Percentiles rank a stretch among this genome's conserved stretches.
Evolutionary conservation across 2,797 vertebrate species (phyloP).

Genomic region (Sebastes dallii): DNA sequence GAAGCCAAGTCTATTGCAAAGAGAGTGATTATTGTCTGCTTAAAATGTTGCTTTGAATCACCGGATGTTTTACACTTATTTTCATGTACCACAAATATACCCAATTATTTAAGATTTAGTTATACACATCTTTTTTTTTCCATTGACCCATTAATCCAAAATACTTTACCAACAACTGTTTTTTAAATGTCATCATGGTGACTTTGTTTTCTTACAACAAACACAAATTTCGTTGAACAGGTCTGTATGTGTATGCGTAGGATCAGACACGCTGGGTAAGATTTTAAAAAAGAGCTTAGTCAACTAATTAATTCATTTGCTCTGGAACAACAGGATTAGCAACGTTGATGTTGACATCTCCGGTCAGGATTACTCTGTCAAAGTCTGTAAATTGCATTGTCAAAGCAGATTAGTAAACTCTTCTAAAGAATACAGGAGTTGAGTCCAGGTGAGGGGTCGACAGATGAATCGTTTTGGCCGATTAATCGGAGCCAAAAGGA

Average conservation of each 20-base stretch:
- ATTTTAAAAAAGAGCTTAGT: conserved; percentile 15
- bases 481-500: too few relatives aligned
- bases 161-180: neutral
- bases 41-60: neutral
- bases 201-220: neutral
- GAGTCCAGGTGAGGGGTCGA: neutral
- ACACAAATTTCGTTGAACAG: neutral
- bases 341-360: conserved; percentile 13
- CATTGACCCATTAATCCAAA: neutral
- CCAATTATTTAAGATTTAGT: neutral
- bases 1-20: neutral
- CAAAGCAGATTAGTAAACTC: conserved; percentile 10
- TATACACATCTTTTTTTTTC: neutral
- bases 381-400: conserved; percentile 18
- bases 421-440: neutral
- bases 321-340: conserved; percentile 33
- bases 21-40: neutral
- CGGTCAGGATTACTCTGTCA: conserved; percentile 4
- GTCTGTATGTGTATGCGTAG: neutral
- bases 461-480: fast-evolving
- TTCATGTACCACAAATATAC: neutral
- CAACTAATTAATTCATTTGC: conserved; percentile 18
- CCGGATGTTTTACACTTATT: neutral
- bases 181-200: neutral
- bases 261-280: conserved; percentile 2